Evolutionary conservation across 1,140 invertebrate genomes (phyloP), one percentile per base, ranked within the genome.

Genomic region (Nephila pilipes): DNA sequence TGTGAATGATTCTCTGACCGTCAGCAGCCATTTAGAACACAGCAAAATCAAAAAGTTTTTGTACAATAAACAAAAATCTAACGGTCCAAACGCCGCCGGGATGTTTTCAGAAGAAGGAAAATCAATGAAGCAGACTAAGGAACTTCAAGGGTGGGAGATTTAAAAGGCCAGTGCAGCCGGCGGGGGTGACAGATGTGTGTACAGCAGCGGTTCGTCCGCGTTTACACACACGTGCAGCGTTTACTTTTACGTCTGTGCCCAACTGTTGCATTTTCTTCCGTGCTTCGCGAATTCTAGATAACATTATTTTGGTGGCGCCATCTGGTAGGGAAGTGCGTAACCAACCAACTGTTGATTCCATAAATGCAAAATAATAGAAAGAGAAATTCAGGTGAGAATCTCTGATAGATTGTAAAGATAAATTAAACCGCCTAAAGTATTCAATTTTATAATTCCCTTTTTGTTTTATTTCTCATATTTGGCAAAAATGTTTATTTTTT

Each of bases 291-390:
- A 36, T 4, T 20, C 1, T 3, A 87, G 85, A 87, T 69, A 69
- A 87, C 29, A 54, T 46, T 38, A 16, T 22, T 92, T 58, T 79
- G 90, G 90, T 92, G 90, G 90, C 80, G 90, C 90, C 90, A 92
- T 92, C 90, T 92, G 25, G 60, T 18, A 46, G 18, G 29, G 18
- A n/a, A 14, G 20, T 14, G 6, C 5, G 29, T 8, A 92, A 69
- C n/a, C 32, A 65, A 69, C 90, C 90, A 92, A 92, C 90, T 92
- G 90, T 92, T 92, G 90, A 55, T 60, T 85, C 38, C 12, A 55
- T 6, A 46, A 6, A 10, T 46, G 46, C 46, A 46, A 46, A 46
- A 8, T 46, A 46, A 10, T 46, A 4, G 12, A 46, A 46, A 10
- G 46, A 46, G 46, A 46, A 46, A 46, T 46, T 0, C 2, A 1